Percentiles rank a stretch among this genome's conserved stretches.
Conservation (phyloP, 2,888 invertebrate genomes). For the Minunthozetes semirufus region DNA sequence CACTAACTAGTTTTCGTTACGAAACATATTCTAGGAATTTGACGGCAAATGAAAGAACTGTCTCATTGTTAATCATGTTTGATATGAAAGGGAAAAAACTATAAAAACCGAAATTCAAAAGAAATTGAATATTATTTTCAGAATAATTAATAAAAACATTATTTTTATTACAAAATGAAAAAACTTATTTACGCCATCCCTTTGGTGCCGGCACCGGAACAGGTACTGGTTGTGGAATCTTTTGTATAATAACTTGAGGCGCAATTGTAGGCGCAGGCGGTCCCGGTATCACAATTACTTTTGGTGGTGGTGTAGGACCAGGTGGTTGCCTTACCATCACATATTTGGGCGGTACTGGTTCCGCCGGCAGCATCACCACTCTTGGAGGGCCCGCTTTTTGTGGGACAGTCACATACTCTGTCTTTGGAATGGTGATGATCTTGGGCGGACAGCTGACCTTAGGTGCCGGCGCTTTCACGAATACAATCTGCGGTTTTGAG, state of each 20-base stretch:
- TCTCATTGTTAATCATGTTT: background rate
- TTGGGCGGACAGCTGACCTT: constrained; percentile 3
- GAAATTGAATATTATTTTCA: background rate
- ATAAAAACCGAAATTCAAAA: background rate
- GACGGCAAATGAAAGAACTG: background rate
- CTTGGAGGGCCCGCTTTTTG: background rate
- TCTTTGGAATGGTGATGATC: background rate
- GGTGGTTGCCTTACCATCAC: background rate
- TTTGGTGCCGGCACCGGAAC: background rate
- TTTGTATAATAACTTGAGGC: constrained; percentile 1
- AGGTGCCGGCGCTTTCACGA: background rate
- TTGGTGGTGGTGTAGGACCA: background rate
- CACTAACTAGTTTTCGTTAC: no score
- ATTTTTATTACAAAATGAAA: no score
- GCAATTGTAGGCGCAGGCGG: background rate
- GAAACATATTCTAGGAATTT: no score
- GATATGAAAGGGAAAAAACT: background rate
- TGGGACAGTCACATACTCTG: constrained; percentile 9
- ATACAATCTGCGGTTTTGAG: background rate
- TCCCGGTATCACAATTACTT: background rate
- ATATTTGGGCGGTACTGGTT: constrained; percentile 6
- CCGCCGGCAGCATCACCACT: background rate
- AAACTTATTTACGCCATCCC: background rate
- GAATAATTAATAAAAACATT: no score
- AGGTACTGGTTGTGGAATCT: background rate